Evolutionary conservation across 2,888 invertebrate genomes (phyloP).

Genomic region (Eupithecia abbreviata): DNA sequence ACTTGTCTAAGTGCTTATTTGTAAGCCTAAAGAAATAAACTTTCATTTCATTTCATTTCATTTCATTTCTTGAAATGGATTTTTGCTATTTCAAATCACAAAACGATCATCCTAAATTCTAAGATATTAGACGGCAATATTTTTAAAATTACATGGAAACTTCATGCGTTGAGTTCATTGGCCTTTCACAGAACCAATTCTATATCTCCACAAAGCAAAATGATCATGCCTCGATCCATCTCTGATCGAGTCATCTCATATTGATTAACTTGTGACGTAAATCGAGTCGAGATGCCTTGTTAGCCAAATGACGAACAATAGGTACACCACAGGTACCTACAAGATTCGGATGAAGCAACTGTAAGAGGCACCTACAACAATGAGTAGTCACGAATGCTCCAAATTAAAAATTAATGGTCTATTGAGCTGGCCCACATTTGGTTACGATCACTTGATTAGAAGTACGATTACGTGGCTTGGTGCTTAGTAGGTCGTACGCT

Average conservation of each 20-base stretch:
- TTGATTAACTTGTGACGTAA: conserved; percentile 75
- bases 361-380: conserved; percentile 50
- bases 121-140: neutral
- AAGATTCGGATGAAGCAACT: conserved; percentile 39
- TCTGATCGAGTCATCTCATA: conserved; percentile 53
- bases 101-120: neutral
- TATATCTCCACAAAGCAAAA: neutral
- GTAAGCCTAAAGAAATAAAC: no score
- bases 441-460: conserved; percentile 44
- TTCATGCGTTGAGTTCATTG: neutral
- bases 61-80: neutral
- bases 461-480: conserved; percentile 31
- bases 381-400: conserved; percentile 60
- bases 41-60: no score
- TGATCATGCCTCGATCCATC: conserved; percentile 18
- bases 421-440: conserved; percentile 60
- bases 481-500: neutral
- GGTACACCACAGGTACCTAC: conserved; percentile 36
- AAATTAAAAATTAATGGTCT: conserved; percentile 66
- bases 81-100: neutral
- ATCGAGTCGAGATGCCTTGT: conserved; percentile 69
- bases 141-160: neutral
- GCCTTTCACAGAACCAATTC: neutral
- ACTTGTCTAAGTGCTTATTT: no score
- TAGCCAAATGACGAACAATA: conserved; percentile 57